Percentiles rank a stretch among this genome's conserved stretches.
Conservation (phyloP, 2,888 invertebrate species). For the Drosophila monieri region DNA sequence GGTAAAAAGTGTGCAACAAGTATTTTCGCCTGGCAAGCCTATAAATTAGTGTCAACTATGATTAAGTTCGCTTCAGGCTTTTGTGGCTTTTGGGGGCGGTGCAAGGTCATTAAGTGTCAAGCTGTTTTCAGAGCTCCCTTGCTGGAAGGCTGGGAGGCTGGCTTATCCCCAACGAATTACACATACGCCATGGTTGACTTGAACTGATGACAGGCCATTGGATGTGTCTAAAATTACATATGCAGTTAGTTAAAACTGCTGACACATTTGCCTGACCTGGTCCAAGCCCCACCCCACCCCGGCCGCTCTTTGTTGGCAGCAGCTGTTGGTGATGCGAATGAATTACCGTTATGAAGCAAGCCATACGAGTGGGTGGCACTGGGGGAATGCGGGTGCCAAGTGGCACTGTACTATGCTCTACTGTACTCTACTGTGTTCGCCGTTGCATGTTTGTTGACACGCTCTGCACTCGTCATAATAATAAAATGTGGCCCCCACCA, state of each 20-base stretch:
- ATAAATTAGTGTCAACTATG: conserved; percentile 53
- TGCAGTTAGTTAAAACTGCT: conserved; percentile 45
- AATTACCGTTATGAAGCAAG: conserved; percentile 58
- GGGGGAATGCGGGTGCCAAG: conserved; percentile 7
- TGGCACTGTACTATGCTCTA: conserved; percentile 4
- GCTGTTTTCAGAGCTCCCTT: conserved; percentile 21
- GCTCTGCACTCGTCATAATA: conserved; percentile 62
- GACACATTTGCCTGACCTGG: conserved; percentile 48
- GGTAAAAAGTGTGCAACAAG: conserved; percentile 29
- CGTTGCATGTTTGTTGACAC: conserved; percentile 71
- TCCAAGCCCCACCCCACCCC: neutral
- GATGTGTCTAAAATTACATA: conserved; percentile 62
- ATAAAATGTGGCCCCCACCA: conserved; percentile 53
- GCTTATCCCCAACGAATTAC: conserved; percentile 55
- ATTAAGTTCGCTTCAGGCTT: conserved; percentile 34
- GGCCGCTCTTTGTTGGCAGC: conserved; percentile 14
- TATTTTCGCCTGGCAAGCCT: conserved; percentile 32
- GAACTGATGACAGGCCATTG: conserved; percentile 60
- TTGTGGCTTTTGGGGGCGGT: conserved; percentile 25
- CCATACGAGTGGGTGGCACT: conserved; percentile 32
- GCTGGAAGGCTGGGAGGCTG: conserved; percentile 11
- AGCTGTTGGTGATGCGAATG: conserved; percentile 51
- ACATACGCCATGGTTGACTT: conserved; percentile 50
- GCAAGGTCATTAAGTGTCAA: conserved; percentile 32
- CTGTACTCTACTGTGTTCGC: conserved; percentile 23